Conservation (phyloP, 2,113 vertebrate species). For the Rhineura floridana region DNA sequence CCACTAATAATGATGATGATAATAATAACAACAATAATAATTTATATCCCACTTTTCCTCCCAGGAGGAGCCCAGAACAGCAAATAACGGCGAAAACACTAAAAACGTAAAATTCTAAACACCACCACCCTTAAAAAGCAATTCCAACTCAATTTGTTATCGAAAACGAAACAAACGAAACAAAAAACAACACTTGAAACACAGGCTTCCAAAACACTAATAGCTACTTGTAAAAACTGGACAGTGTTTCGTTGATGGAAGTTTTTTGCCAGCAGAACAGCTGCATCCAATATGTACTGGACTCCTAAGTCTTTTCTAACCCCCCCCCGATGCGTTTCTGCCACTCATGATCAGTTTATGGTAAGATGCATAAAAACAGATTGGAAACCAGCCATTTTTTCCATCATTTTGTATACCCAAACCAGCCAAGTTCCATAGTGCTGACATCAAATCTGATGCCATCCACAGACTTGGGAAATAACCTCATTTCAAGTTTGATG, state of each 20-base stretch:
- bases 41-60: too few relatives aligned
- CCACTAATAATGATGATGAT: too few relatives aligned
- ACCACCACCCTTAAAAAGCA: too few relatives aligned
- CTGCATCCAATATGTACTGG: neutral
- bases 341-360: neutral
- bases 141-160: too few relatives aligned
- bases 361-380: neutral
- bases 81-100: too few relatives aligned
- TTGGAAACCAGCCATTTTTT: neutral
- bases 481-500: neutral
- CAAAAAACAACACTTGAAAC: neutral
- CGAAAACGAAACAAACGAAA: too few relatives aligned
- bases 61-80: too few relatives aligned
- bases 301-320: neutral
- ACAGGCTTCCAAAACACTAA: neutral
- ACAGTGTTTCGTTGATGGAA: neutral
- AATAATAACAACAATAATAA: too few relatives aligned
- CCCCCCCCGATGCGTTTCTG: neutral
- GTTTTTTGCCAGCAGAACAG: neutral
- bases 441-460: neutral
- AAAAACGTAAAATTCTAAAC: too few relatives aligned
- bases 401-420: neutral
- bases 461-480: neutral
- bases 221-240: neutral
- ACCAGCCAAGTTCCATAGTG: neutral